Evolutionary conservation across 1,140 invertebrate species (phyloP), one percentile per base, ranked within the genome.

Genomic region (Coboldia fuscipes): DNA sequence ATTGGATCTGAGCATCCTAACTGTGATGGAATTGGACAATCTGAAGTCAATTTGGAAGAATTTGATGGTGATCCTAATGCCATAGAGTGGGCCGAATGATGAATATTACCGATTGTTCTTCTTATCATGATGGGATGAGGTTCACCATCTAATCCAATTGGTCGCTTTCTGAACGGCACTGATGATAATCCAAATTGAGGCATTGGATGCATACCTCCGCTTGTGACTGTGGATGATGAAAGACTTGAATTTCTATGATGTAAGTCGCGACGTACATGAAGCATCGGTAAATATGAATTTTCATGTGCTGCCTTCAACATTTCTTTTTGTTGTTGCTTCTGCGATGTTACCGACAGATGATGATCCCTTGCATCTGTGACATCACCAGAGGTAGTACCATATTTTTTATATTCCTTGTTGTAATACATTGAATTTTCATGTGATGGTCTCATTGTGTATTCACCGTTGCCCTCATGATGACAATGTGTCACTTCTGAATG

Each of bases 251-350:
- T 58, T 33, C 59, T 56, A 41, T 68, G 69, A 36, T 75, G 63
- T 16, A 79, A 53, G 42, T 78, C 75, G 47, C 74, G 58, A 22
- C 76, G 60, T 16, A 79, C 77, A 42, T 79, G 75, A 18, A 78
- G 44, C 38, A 71, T 68, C 2, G 68, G 68, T 37, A 68, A 51
- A 31, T 61, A 56, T 12, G 54, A 58, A 30, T 59, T n/a, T n/a
- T n/a, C n/a, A n/a, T 6, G 13, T 15, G 14, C 21, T 6, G 30
- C 30, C 17, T 36, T 35, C 13, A 34, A 35, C 19, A 31, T 29
- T 29, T 13, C n/a, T 24, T 60, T 51, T 13, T 54, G 52, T 48
- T 58, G 56, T 57, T 17, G 43, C 36, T 37, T 55, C 57, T 33
- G 57, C 52, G 45, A 45, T 42, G 20, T 65, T 49, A 28, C 52